phyloP scores from a whole-genome alignment of 2,113 vertebrate genomes.

The Raja brachyura region DNA sequence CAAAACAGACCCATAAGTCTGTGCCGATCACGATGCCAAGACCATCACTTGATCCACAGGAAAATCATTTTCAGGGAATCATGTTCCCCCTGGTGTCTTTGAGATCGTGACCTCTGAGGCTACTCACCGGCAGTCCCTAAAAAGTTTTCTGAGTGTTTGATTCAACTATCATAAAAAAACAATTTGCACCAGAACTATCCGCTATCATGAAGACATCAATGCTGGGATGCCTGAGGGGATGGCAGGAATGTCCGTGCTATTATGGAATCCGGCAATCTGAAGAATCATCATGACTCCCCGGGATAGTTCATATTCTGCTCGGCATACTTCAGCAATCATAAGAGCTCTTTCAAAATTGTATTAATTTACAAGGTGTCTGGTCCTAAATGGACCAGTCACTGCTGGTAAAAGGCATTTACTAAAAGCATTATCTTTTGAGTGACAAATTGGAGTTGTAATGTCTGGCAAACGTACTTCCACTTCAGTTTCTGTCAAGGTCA shows the following conservation, averaged over 20 bases:
- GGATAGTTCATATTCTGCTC: not conserved
- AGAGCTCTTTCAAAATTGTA: not conserved
- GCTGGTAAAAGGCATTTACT: not conserved
- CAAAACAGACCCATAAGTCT: too few relatives aligned
- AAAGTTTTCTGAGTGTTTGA: not conserved
- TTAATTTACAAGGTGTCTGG: not conserved
- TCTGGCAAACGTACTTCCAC: not conserved
- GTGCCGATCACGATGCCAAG: too few relatives aligned
- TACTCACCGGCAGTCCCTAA: not conserved
- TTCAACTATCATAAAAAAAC: not conserved
- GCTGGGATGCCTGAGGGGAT: not conserved
- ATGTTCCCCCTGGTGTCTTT: not conserved
- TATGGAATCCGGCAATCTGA: not conserved
- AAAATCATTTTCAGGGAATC: not conserved
- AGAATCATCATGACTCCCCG: not conserved
- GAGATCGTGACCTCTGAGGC: not conserved
- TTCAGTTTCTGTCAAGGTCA: constrained; percentile 7
- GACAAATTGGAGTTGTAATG: not conserved
- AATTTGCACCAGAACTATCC: not conserved
- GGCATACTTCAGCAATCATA: not conserved
- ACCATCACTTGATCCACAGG: too few relatives aligned
- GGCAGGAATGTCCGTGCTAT: not conserved
- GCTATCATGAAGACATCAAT: not conserved
- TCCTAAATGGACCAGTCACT: not conserved
- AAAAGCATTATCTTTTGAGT: not conserved